Conservation (phyloP, 2,888 invertebrate genomes). For the Zele albiditarsus region DNA sequence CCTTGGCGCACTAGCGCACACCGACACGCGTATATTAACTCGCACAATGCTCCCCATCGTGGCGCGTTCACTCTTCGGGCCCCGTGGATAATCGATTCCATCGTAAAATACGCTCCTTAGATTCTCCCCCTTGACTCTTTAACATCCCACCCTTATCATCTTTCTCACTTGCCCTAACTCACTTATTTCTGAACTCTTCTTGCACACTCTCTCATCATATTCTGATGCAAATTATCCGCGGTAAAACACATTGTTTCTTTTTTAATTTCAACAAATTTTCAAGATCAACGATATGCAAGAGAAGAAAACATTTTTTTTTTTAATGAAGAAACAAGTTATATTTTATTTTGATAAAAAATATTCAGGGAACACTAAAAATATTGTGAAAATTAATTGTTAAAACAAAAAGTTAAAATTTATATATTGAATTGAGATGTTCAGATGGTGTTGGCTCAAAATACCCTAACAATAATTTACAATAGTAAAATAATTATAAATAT, state of each 20-base stretch:
- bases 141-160: constrained; percentile 45
- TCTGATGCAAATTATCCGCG: constrained; percentile 1
- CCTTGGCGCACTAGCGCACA: constrained; percentile 55
- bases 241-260: background rate
- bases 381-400: no score
- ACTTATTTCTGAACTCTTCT: background rate
- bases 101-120: constrained; percentile 63
- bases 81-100: constrained; percentile 65
- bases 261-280: background rate
- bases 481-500: no score
- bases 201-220: background rate
- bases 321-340: no score
- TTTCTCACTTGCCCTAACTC: constrained; percentile 24
- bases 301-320: no score
- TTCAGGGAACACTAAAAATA: no score
- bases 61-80: constrained; percentile 18
- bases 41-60: constrained; percentile 50
- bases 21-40: constrained; percentile 59
- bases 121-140: constrained; percentile 47
- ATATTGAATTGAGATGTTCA: no score
- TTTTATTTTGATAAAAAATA: no score
- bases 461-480: no score
- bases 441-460: no score
- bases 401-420: no score
- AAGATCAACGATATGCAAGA: background rate